Percentiles rank a stretch among this genome's conserved stretches.
These are phyloP conservation scores for Lamprotornis superbus DNA, from an alignment of 2,113 vertebrate genomes.

Conservation along the genomic window DNA sequence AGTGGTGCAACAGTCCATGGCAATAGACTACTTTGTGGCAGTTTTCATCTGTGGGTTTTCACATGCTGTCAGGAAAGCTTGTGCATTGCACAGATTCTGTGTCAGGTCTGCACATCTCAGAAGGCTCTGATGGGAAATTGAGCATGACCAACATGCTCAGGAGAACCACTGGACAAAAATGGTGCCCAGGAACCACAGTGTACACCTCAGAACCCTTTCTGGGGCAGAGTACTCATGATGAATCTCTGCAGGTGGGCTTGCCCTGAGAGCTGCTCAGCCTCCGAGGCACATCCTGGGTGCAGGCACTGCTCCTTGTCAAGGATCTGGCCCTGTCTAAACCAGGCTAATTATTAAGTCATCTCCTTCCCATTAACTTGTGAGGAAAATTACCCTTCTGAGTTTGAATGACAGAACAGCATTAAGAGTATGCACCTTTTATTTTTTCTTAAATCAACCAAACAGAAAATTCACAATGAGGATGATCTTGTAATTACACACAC, in stretches of 20 bases:
- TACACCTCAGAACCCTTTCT: background rate
- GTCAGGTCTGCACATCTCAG: background rate
- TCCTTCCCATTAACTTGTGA: background rate
- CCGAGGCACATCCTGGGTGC: no score
- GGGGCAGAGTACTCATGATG: accelerated
- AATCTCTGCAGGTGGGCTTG: background rate
- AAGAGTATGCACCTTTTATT: background rate
- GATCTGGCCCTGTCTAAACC: background rate
- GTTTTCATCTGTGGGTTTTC: constrained; percentile 20
- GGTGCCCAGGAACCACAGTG: background rate
- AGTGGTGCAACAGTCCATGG: background rate
- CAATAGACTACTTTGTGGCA: background rate
- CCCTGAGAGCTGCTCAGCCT: background rate
- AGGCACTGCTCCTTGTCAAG: background rate
- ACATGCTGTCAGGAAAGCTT: background rate
- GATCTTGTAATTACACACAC: constrained; percentile 50
- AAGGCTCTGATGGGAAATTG: constrained; percentile 6
- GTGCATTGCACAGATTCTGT: background rate
- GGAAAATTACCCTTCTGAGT: constrained; percentile 20
- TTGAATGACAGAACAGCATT: constrained; percentile 27
- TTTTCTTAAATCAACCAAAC: constrained; percentile 33
- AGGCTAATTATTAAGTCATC: background rate
- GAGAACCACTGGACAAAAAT: background rate
- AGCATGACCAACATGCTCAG: background rate
- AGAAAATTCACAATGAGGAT: constrained; percentile 10